phyloP scores from a whole-genome alignment of 1,140 invertebrate species.

The Chrysopa pallens region DNA sequence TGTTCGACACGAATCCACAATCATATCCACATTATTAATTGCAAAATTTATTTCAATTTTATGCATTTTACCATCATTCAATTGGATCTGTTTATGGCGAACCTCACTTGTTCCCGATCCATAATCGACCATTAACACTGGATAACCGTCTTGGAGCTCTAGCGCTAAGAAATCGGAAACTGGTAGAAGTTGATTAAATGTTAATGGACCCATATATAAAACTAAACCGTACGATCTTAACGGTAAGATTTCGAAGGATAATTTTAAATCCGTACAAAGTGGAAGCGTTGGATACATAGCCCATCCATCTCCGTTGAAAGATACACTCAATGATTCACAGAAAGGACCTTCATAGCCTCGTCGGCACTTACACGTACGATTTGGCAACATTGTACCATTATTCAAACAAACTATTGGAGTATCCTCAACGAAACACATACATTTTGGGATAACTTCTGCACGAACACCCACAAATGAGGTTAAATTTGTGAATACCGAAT shows the following conservation, averaged over 20 bases:
- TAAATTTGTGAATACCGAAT: conserved; percentile 70
- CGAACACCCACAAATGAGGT: conserved; percentile 79
- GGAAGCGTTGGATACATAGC: conserved; percentile 73
- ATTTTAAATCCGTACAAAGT: conserved; percentile 53
- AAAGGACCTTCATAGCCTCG: conserved; percentile 56
- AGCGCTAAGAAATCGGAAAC: conserved; percentile 76
- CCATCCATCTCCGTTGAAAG: conserved; percentile 73
- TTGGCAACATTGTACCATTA: conserved; percentile 30
- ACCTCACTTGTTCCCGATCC: conserved; percentile 62
- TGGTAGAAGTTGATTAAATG: conserved; percentile 32
- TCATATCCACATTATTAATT: conserved; percentile 38
- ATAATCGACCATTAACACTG: conserved; percentile 73
- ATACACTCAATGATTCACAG: conserved; percentile 75
- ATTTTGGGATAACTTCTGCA: conserved; percentile 58
- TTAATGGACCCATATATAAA: conserved; percentile 81
- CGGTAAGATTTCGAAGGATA: conserved; percentile 62
- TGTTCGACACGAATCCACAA: conserved; percentile 53
- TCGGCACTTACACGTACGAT: conserved; percentile 36
- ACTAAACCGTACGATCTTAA: conserved; percentile 59
- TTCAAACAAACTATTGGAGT: conserved; percentile 42
- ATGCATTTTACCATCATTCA: conserved; percentile 64
- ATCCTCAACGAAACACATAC: conserved; percentile 36
- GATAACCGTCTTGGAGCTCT: conserved; percentile 70
- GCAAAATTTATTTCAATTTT: conserved; percentile 53
- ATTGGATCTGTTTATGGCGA: conserved; percentile 49